Evolutionary conservation across 2,113 vertebrate species (phyloP), one percentile per base, ranked within the genome.

Genomic region (Axis porcinus): DNA sequence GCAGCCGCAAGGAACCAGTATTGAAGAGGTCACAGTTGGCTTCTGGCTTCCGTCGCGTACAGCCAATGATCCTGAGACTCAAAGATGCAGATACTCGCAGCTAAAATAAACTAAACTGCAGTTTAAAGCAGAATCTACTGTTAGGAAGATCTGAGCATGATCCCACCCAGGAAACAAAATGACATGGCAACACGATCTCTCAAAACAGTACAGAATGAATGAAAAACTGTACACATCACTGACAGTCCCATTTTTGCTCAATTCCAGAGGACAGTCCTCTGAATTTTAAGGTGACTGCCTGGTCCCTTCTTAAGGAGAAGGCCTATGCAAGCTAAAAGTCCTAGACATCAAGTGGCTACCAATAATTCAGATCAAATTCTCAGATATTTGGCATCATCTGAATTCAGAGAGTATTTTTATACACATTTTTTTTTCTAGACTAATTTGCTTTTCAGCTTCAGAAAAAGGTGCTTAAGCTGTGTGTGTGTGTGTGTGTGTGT

Each of bases 381-480:
- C 40, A 95, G 50, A 74, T 55, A 92, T 33, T 76, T n/a, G 52
- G 1, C 55, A 47, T 86, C 36, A 15, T 47, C 25, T 67, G 55
- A 97, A 84, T 57, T 94, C 25, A 62, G 57, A n/a, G 15, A 91
- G 55, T 33, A 60, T 23, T 76, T 62, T 67, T 78, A 76, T 13
- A 78, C 7, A 86, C 15, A 40, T 25, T 84, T 62, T 91, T 62
- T 91, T 57, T 95, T 43, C 33, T 74, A 64, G 7, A 82, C 30
- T 62, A 82, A 88, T 58, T 81, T 94, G 58, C 23, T 91, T 28
- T 86, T 62, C 62, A 64, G n/a, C 30, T 96, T 86, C 62, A 98
- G 76, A 84, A 96, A 81, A 95, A 83, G n/a, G 19, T 81, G 64
- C n/a, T 94, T 82, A 93, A 70, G 47, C 7, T 27, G 45, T 33